Evolutionary conservation across 2,797 vertebrate genomes (phyloP), one percentile per base, ranked within the genome.

Genomic region (Sebastes miniatus): DNA sequence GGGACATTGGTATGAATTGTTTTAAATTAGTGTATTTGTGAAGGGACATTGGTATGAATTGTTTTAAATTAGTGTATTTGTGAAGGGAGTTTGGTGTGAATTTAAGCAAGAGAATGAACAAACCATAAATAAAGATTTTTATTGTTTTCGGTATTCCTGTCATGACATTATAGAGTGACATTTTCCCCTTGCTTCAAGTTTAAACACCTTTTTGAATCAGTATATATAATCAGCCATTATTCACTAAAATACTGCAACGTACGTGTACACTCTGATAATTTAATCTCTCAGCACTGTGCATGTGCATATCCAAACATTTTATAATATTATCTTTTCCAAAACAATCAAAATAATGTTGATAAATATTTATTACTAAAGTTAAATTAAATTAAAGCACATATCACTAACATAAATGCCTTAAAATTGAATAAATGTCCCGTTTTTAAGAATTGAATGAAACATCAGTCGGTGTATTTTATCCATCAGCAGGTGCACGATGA

Each of bases 401-500:
- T 24, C 22, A 43, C 14, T 13, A n/a, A 27, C 16, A 58, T 29
- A 4, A 1, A 70, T 69, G 52, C 52, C 5, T 11, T 36, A 8
- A 18, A 27, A 27, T 16, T 62, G 2, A 62, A 18, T 29, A 29
- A 27, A 59, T 59, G 1, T 43, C 13, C 36, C 36, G 0, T 39
- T 39, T 39, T 39, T 39, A 39, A 39, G 13, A 39, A 1, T 39
- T 39, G 13, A 47, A 47, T 29, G 6, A 64, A 11, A 4, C 4
- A 14, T 0, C 22, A 9, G 16, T 34, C 6, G 1, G 2, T 57
- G 20, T 47, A 9, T 81, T 18, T 47, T 6, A 3, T 68, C 27
- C 7, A 2, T 64, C 62, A 13, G 3, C 77, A 85, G 89, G 73
- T 25, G 31, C 20, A 97, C 94, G 95, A 99, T 99, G 98, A 99